These are phyloP conservation scores for Heterodera filipjevi DNA, from an alignment of 2,888 invertebrate genomes.

Conservation along the genomic window DNA sequence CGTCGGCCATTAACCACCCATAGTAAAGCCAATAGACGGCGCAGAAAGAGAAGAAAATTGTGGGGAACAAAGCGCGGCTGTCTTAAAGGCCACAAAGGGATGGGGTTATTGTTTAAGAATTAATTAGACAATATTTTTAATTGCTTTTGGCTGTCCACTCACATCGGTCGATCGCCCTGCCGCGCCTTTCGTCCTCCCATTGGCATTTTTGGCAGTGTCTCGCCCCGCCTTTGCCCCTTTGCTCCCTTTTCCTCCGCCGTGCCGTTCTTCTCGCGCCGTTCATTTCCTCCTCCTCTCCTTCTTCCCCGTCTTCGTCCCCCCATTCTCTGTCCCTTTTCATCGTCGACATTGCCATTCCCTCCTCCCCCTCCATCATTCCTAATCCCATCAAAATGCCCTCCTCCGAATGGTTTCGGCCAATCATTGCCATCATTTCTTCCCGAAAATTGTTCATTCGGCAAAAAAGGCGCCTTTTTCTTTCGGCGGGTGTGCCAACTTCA, in stretches of 20 bases:
- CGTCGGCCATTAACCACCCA: slow-evolving; percentile 24
- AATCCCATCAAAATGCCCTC: slow-evolving; percentile 2
- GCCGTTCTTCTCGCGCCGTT: not conserved
- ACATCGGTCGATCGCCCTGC: slow-evolving; percentile 59
- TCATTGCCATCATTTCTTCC: not conserved
- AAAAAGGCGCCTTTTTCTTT: not conserved
- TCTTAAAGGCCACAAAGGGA: slow-evolving; percentile 42
- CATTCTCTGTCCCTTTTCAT: not conserved
- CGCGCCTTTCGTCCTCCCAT: slow-evolving; percentile 50
- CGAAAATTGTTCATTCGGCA: not conserved
- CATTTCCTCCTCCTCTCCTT: not conserved
- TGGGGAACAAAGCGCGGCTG: slow-evolving; percentile 59
- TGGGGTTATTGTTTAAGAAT: not conserved
- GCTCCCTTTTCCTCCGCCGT: not conserved
- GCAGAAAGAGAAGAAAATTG: slow-evolving; percentile 54
- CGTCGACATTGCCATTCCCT: not conserved
- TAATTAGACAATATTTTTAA: not conserved
- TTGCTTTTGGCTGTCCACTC: slow-evolving; percentile 29
- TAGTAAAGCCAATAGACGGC: slow-evolving; percentile 60
- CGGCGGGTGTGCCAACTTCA: not conserved
- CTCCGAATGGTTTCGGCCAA: not conserved
- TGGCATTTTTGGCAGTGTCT: slow-evolving; percentile 58
- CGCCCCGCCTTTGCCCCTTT: not conserved
- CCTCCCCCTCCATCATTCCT: not conserved
- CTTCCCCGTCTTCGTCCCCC: not conserved